Conservation (phyloP, 2,113 vertebrate genomes). For the Pseudonaja textilis region DNA sequence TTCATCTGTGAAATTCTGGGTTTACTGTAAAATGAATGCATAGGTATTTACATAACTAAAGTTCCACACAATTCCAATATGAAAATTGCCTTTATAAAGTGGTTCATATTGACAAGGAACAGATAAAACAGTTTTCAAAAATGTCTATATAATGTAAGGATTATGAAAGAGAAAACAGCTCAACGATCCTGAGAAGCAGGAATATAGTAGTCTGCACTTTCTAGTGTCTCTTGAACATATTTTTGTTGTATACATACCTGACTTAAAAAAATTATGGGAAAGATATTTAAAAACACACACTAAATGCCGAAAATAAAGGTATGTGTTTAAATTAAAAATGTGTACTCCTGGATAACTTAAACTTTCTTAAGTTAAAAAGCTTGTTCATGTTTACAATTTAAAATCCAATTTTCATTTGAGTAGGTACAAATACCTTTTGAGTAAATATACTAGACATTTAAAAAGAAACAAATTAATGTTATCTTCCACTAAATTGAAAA, state of each 20-base stretch:
- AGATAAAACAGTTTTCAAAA: not conserved
- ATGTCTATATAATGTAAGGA: not conserved
- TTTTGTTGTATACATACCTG: not conserved
- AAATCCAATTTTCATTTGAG: not conserved
- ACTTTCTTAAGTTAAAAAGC: not conserved
- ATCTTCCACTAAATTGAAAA: not conserved
- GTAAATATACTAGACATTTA: not conserved
- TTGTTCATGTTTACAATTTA: not conserved
- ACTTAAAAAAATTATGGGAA: not conserved
- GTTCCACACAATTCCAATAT: not conserved
- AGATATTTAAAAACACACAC: not conserved
- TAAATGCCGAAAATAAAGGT: not conserved
- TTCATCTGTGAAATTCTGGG: not conserved
- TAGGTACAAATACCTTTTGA: not conserved
- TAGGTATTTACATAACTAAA: not conserved
- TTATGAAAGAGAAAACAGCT: not conserved
- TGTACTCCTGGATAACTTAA: not conserved
- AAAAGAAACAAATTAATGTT: not conserved
- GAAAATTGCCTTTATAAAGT: not conserved
- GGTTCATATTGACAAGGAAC: not conserved
- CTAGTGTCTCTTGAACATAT: not conserved
- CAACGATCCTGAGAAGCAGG: not conserved
- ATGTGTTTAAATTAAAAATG: not conserved
- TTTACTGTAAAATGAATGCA: not conserved
- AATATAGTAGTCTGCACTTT: not conserved